phyloP scores from a whole-genome alignment of 37 sponge, comb jelly and placozoan genomes.

The Ephydatia muelleri region DNA sequence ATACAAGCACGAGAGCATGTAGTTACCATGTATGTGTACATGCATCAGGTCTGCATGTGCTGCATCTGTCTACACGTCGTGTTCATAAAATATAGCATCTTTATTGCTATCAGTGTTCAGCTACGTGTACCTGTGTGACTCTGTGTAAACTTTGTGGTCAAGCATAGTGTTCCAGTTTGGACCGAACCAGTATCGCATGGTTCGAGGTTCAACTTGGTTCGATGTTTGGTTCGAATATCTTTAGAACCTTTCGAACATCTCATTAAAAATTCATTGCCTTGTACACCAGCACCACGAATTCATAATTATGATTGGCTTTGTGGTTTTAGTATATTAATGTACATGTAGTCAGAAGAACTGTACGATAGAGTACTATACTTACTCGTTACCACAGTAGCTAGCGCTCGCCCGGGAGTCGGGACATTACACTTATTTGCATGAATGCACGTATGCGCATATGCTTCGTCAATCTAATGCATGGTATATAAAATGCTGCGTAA shows the following conservation, averaged over 20 bases:
- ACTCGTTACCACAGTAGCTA: not conserved
- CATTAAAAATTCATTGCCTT: conserved; percentile 1
- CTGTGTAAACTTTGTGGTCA: too few species aligned
- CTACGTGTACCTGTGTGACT: too few species aligned
- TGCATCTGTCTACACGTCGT: too few species aligned
- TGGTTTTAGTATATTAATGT: not conserved
- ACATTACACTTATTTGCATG: not conserved
- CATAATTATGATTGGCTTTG: not conserved
- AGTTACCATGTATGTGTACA: too few species aligned
- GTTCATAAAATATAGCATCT: too few species aligned
- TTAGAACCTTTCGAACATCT: not conserved
- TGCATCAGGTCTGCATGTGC: too few species aligned
- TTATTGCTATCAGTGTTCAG: too few species aligned
- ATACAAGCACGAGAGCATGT: too few species aligned
- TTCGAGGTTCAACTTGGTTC: not conserved
- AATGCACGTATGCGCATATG: not conserved
- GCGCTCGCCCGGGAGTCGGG: not conserved
- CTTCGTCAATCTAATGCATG: not conserved
- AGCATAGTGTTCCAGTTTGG: not conserved
- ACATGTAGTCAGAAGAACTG: not conserved
- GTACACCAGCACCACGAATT: not conserved
- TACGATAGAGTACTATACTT: not conserved
- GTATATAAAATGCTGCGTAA: not conserved
- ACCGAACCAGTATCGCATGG: not conserved
- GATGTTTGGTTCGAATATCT: not conserved